These are phyloP conservation scores for Artemisiospiza belli DNA, from an alignment of 2,113 vertebrate genomes.

Conservation along the genomic window DNA sequence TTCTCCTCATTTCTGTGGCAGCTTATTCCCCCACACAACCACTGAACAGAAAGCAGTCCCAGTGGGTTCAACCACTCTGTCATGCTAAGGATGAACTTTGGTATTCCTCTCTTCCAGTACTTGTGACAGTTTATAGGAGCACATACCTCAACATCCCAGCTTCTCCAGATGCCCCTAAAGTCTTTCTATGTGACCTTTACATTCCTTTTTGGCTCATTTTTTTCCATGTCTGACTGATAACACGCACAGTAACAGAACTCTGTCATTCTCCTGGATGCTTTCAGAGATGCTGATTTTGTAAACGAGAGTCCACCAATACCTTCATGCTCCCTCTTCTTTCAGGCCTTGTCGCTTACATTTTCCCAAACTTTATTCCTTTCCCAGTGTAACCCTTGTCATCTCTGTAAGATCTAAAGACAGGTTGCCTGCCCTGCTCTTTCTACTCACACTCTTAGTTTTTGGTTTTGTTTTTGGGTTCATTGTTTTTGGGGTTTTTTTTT, in stretches of 20 bases:
- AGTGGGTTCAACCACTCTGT: not conserved
- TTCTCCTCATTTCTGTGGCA: not conserved
- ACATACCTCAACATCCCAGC: not conserved
- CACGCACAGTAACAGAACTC: not conserved
- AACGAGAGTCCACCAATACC: not conserved
- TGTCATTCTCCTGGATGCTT: not conserved
- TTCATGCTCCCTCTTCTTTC: not conserved
- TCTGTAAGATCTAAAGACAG: not conserved
- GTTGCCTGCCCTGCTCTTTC: not conserved
- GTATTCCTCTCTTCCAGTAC: not conserved
- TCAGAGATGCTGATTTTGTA: not conserved
- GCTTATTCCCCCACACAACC: not conserved
- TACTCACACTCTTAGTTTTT: not conserved
- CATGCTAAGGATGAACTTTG: not conserved
- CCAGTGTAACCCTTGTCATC: not conserved
- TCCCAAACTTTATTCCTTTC: not conserved
- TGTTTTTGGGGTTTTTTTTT: not conserved
- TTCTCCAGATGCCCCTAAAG: not conserved
- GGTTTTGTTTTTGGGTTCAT: not conserved
- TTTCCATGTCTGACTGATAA: not conserved
- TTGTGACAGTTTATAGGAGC: not conserved
- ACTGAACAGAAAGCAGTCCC: not conserved
- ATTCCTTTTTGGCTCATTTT: not conserved
- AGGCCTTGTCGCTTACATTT: not conserved
- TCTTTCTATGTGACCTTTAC: slow-evolving; percentile 4